Evolutionary conservation across 1,140 invertebrate species (phyloP), one percentile per base, ranked within the genome.

Genomic region (Thaumatotibia leucotreta): DNA sequence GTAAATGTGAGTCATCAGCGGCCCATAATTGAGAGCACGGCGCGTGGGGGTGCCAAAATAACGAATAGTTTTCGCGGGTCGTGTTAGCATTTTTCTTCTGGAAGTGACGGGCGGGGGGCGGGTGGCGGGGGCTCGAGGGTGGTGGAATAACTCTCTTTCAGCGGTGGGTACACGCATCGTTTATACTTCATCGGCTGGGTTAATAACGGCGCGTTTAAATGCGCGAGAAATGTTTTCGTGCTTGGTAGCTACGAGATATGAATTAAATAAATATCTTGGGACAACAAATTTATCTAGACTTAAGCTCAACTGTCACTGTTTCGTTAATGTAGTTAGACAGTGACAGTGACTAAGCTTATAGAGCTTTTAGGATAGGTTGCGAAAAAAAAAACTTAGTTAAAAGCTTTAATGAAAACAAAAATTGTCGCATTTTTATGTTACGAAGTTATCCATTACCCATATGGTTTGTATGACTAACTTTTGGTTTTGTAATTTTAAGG

Each of bases 81-180:
- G 86, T 89, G 87, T 90, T 88, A 88, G 86, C 88, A 90, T 90
- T 90, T 88, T 90, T 90, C 88, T 90, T 90, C 86, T 88, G 88
- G 69, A 82, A 75, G 79, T 89, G 87, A 89, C 87, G 87, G 75
- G 65, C 79, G 73, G 75, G 79, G 68, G 65, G 66, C 62, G 66
- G 24, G 39, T 17, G 67, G 31, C 70, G 64, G 32, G 61, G 23
- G 65, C 64, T 45, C 70, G 74, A 50, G 61, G 69, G 72, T 64
- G 75, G 75, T 68, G 70, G 79, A 77, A 77, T 77, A 77, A 80
- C 74, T 77, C 77, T 75, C 77, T 76, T 86, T 81, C 80, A 80
- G 83, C 72, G 77, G 77, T 84, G 76, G 77, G 74, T 74, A 77
- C 76, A 80, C 79, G 80, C 79, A 85, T 89, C 86, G 88, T 90